Evolutionary conservation across 2,888 invertebrate species (phyloP).

Genomic region (Conomelus anceps): DNA sequence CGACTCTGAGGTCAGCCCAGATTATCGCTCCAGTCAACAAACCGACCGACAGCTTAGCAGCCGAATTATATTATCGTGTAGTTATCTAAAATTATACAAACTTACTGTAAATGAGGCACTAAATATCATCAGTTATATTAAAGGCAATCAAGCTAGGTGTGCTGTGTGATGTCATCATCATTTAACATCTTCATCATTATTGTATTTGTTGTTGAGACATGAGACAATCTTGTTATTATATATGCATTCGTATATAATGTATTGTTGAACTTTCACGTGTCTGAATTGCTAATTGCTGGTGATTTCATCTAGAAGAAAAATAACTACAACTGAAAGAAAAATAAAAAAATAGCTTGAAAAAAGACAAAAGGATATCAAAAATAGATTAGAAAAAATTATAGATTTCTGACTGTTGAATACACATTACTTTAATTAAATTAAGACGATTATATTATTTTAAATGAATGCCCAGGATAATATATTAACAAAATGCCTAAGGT

Average conservation of each 20-base stretch:
- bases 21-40: not conserved
- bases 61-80: not conserved
- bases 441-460: too few species aligned
- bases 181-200: not conserved
- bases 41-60: not conserved
- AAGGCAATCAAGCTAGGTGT: conserved; percentile 8
- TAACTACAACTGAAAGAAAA: not conserved
- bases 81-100: conserved; percentile 11
- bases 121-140: conserved; percentile 3
- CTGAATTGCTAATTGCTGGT: too few species aligned
- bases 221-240: not conserved
- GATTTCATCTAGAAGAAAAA: too few species aligned
- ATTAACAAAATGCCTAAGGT: too few species aligned
- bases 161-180: not conserved
- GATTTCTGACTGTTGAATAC: too few species aligned
- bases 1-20: not conserved
- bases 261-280: too few species aligned
- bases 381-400: too few species aligned
- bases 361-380: too few species aligned
- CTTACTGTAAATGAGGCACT: conserved; percentile 14
- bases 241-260: too few species aligned
- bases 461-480: too few species aligned
- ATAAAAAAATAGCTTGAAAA: not conserved
- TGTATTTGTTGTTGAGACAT: not conserved
- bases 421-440: too few species aligned